Evolutionary conservation across 2,113 vertebrate species (phyloP), one percentile per base, ranked within the genome.

Genomic region (Xiphophorus couchianus): DNA sequence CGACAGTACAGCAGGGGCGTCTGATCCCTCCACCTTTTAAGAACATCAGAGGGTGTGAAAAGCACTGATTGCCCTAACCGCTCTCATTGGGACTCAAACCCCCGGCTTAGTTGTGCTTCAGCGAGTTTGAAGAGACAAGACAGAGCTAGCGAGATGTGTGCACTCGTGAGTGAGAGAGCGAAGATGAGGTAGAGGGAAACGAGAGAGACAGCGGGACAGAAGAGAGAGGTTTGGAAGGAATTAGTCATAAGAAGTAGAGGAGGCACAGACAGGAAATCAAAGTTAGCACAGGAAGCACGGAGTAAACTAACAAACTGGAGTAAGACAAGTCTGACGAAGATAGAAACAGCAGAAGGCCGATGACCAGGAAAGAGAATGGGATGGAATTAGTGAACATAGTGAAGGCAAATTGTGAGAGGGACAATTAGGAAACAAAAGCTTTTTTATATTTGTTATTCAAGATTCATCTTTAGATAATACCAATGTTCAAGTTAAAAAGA

Each of bases 31-130:
- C 91, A 93, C 92, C 91, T 91, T 91, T 93, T 92, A 93, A 93
- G 91, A 93, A 91, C 90, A 92, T 92, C 92, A 92, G 87, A 91
- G 91, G 90, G 92, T 93, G 92, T 93, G 91, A 93, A 93, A 92
- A 93, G 91, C 92, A 88, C 88, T 92, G 91, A 92, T 92, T 91
- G 92, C 91, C 85, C 91, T 92, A 91, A 92, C 91, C 80, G 74
- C 92, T 92, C 91, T 93, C 92, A 92, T 91, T 92, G 91, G 92
- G 92, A 91, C 92, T 93, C 89, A 90, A 91, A 91, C 89, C 79
- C 86, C 74, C 74, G 83, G 91, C 91, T 93, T 93, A 93, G 92
- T 91, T 91, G 88, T 92, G 92, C 89, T 91, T 93, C 83, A 93
- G 87, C 82, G 91, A 89, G 86, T 92, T 91, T 86, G 86, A 83